These are phyloP conservation scores for Gopherus flavomarginatus DNA, from an alignment of 2,113 vertebrate genomes.

Conservation along the genomic window DNA sequence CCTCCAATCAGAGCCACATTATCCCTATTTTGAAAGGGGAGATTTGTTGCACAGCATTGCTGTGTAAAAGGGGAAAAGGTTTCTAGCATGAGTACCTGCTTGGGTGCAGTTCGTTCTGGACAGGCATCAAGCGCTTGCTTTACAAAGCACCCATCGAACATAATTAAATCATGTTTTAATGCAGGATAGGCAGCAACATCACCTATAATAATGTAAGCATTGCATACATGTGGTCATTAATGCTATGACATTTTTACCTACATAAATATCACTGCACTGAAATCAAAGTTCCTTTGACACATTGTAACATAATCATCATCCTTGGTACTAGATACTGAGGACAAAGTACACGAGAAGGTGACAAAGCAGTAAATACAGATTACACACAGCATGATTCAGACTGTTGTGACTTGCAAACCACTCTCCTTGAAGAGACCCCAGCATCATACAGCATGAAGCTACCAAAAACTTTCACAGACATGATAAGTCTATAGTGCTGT, in stretches of 20 bases:
- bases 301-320: neutral
- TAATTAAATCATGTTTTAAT: neutral
- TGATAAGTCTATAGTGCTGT: neutral
- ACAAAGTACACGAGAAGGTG: neutral
- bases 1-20: neutral
- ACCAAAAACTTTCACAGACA: neutral
- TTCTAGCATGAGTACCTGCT: neutral
- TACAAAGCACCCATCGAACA: neutral
- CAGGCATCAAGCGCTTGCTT: neutral
- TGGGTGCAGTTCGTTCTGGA: neutral
- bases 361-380: neutral
- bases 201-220: neutral
- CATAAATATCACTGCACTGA: neutral
- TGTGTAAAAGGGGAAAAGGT: neutral
- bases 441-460: neutral
- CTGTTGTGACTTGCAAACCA: neutral
- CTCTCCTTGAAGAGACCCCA: neutral
- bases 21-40: neutral
- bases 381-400: neutral
- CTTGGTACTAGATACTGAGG: neutral
- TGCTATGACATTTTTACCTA: neutral
- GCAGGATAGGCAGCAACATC: neutral
- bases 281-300: neutral
- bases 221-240: neutral
- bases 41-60: neutral